A percentile compares a stretch with the other conserved stretches of the same genome.
These are phyloP conservation scores for Axea sp. DNA, from an alignment of 2,888 invertebrate species.

Conservation along the genomic window DNA sequence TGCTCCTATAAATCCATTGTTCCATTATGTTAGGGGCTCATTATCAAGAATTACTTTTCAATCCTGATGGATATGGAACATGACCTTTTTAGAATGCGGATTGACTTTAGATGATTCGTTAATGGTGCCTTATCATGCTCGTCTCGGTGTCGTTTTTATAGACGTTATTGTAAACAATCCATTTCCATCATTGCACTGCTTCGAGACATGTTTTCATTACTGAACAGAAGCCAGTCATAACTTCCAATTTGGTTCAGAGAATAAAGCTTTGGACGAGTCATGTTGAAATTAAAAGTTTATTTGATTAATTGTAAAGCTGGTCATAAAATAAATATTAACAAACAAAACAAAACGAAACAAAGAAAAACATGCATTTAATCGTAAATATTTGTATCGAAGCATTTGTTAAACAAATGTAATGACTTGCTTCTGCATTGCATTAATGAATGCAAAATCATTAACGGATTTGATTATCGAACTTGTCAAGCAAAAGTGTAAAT, in stretches of 20 bases:
- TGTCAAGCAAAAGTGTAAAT: too few species aligned
- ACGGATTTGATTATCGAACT: too few species aligned
- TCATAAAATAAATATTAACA: too few species aligned
- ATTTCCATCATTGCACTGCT: conserved; percentile 21
- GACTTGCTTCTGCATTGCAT: too few species aligned
- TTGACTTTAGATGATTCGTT: conserved; percentile 9
- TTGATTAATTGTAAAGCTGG: conserved; percentile 1
- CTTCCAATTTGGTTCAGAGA: conserved; percentile 14
- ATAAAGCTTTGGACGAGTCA: conserved; percentile 23
- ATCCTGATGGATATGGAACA: conserved; percentile 31
- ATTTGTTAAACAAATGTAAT: too few species aligned
- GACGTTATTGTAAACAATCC: conserved; percentile 42
- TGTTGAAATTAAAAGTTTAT: conserved; percentile 23
- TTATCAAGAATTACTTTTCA: conserved; percentile 32
- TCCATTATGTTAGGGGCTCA: conserved; percentile 23
- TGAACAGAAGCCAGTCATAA: conserved; percentile 3
- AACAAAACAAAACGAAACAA: background rate
- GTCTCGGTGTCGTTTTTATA: conserved; percentile 18
- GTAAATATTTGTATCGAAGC: too few species aligned
- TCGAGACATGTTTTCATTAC: conserved; percentile 13
- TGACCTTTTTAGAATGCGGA: conserved; percentile 44
- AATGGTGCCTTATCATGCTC: conserved; percentile 35
- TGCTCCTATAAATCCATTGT: conserved; percentile 2
- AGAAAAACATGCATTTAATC: too few species aligned
- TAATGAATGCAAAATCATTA: too few species aligned